A percentile compares a stretch with the other conserved stretches of the same genome.
These are phyloP conservation scores for Mystacides longicornis DNA, from an alignment of 2,888 invertebrate genomes.

Conservation along the genomic window DNA sequence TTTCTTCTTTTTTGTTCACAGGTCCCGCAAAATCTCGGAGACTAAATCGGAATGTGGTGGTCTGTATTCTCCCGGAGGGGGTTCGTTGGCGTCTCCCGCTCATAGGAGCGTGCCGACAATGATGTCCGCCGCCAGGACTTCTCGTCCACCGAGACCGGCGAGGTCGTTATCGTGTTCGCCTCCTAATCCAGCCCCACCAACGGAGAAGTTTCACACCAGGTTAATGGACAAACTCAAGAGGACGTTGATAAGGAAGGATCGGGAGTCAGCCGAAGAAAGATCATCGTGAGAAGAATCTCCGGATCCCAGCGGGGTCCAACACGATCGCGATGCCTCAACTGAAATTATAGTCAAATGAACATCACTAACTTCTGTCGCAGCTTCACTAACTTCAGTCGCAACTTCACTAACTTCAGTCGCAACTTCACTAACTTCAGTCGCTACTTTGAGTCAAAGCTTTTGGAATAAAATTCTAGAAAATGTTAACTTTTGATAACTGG, in stretches of 20 bases:
- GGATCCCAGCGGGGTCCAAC: not conserved
- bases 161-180: slow-evolving; percentile 56
- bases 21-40: slow-evolving; percentile 67
- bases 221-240: slow-evolving; percentile 72
- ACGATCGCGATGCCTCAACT: not conserved
- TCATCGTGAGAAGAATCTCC: slow-evolving; percentile 47
- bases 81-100: slow-evolving; percentile 37
- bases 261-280: slow-evolving; percentile 44
- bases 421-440: no score
- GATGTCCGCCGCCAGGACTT: slow-evolving; percentile 50
- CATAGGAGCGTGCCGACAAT: slow-evolving; percentile 63
- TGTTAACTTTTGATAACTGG: no score
- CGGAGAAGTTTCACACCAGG: slow-evolving; percentile 73
- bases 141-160: slow-evolving; percentile 46
- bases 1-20: not conserved
- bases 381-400: no score
- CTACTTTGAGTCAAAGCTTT: no score
- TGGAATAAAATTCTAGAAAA: no score
- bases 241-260: slow-evolving; percentile 54
- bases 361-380: no score
- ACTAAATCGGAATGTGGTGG: slow-evolving; percentile 67
- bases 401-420: no score
- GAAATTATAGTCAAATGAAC: not conserved
- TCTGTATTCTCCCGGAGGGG: slow-evolving; percentile 56
- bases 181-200: slow-evolving; percentile 56